Evolutionary conservation across 2,888 invertebrate genomes (phyloP), one percentile per base, ranked within the genome.

Genomic region (Harpalus rubripes): DNA sequence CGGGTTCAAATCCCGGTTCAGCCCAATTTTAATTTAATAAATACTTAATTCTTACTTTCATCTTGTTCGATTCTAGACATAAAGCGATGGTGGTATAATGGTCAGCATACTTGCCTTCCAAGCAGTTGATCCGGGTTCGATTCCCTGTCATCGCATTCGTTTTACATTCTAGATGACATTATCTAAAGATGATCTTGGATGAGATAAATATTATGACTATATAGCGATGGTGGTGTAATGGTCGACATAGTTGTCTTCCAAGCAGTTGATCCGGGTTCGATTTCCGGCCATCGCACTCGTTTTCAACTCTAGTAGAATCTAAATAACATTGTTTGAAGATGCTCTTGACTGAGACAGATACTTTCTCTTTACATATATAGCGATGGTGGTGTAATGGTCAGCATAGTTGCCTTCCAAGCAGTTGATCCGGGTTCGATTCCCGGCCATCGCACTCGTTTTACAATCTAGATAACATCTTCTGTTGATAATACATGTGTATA

Each of bases 41-140:
- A 56, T 56, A 15, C n/a, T n/a, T n/a, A n/a, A n/a, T n/a, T n/a
- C n/a, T n/a, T n/a, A n/a, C n/a, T n/a, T n/a, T n/a, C n/a, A n/a
- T n/a, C n/a, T n/a, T n/a, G n/a, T n/a, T n/a, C n/a, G n/a, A n/a
- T n/a, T n/a, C n/a, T n/a, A n/a, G n/a, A n/a, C n/a, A n/a, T n/a
- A n/a, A 5, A 32, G 91, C 91, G 91, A 90, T 91, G 91, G 90
- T 90, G 91, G 90, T 91, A 91, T 91, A 91, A 91, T 91, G 91
- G 91, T 91, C 89, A 91, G 91, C 91, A 91, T 91, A 91, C 90
- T 91, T 91, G 91, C 91, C 91, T 91, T 91, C 91, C 91, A 91
- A 91, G 91, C 91, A 91, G 91, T 91, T 91, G 91, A 91, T 91
- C 91, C 91, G 91, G 90, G 91, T 91, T 91, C 91, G 91, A 91